phyloP scores from a whole-genome alignment of 1,140 invertebrate genomes.

The Euura lappo region DNA sequence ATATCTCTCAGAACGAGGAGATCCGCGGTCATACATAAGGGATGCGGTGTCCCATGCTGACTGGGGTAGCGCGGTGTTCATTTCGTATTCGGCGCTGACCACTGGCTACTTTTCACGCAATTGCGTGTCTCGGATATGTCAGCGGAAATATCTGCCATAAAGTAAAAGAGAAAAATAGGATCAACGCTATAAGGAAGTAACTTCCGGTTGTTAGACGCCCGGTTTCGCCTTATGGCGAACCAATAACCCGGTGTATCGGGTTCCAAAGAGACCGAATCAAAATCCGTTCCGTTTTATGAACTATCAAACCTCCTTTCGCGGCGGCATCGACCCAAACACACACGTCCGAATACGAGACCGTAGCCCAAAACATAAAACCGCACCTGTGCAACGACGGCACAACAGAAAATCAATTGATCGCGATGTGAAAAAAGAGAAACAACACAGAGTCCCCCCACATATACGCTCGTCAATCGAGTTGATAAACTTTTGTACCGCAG shows the following conservation, averaged over 20 bases:
- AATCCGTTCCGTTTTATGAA: slow-evolving; percentile 44
- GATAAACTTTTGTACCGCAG: no score
- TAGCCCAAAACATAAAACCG: not conserved
- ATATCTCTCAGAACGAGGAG: slow-evolving; percentile 27
- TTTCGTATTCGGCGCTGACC: slow-evolving; percentile 54
- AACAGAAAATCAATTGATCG: slow-evolving; percentile 9
- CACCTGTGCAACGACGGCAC: not conserved
- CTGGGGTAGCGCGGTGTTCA: slow-evolving; percentile 33
- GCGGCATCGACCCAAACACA: slow-evolving; percentile 32
- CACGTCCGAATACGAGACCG: not conserved
- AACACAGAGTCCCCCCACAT: no score
- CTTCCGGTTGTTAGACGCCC: not conserved
- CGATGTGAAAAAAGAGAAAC: not conserved
- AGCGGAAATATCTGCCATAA: not conserved
- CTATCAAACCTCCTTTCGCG: slow-evolving; percentile 32
- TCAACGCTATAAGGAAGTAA: not conserved
- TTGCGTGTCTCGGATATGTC: slow-evolving; percentile 10
- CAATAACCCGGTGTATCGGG: slow-evolving; percentile 24
- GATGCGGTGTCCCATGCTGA: slow-evolving; percentile 38
- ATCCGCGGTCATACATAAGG: slow-evolving; percentile 49
- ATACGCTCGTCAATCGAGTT: no score
- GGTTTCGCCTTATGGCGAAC: not conserved
- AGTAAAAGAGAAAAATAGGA: not conserved
- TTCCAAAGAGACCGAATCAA: slow-evolving; percentile 38
- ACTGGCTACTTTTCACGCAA: slow-evolving; percentile 46